Percentiles rank a stretch among this genome's conserved stretches.
phyloP scores from a whole-genome alignment of 2,113 vertebrate genomes.

The Melierax canorus region DNA sequence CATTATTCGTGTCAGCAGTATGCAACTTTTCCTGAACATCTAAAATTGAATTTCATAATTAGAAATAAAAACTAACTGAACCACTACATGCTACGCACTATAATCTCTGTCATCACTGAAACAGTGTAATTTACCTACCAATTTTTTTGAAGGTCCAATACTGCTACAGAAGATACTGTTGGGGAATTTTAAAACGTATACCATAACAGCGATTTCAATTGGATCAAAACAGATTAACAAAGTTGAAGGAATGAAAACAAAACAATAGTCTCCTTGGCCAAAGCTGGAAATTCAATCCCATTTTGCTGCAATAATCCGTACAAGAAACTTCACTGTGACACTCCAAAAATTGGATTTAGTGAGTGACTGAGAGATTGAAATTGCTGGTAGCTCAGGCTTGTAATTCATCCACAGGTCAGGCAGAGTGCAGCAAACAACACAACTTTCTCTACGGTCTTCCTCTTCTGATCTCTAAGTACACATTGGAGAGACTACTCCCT shows the following conservation, averaged over 20 bases:
- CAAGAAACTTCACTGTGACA: constrained; percentile 7
- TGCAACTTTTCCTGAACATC: neutral
- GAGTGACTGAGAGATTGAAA: neutral
- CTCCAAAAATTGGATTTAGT: neutral
- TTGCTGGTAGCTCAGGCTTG: neutral
- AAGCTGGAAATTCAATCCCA: neutral
- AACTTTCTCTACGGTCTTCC: neutral
- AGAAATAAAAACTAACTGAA: neutral
- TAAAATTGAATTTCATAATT: neutral
- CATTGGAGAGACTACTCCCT: neutral
- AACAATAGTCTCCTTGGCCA: neutral
- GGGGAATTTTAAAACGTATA: neutral
- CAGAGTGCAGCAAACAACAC: neutral
- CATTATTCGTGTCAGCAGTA: neutral
- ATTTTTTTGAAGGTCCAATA: neutral
- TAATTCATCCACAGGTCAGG: constrained; percentile 27
- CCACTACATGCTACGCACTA: neutral
- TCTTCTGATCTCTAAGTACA: neutral
- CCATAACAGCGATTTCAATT: neutral
- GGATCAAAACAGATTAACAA: neutral
- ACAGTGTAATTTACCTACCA: neutral
- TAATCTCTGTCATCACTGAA: neutral
- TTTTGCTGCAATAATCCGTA: constrained; percentile 22
- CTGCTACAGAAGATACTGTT: neutral
- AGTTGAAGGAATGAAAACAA: neutral